phyloP scores from a whole-genome alignment of 2,113 vertebrate species.

The Dascyllus trimaculatus region DNA sequence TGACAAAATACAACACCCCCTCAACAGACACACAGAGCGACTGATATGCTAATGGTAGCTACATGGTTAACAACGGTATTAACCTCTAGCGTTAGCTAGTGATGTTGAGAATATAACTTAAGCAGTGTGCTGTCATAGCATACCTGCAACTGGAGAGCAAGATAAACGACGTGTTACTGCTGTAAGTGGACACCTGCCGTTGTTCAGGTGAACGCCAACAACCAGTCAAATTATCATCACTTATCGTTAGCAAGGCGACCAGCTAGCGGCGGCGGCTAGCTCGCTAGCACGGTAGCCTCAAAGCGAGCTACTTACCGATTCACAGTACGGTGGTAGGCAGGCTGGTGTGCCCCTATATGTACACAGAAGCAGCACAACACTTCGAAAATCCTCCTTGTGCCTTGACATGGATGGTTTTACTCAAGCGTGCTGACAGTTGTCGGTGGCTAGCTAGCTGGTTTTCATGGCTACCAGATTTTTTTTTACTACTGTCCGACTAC shows the following conservation, averaged over 20 bases:
- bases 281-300: constrained; percentile 43
- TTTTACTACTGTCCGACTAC: constrained; percentile 66
- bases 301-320: constrained; percentile 76
- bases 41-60: constrained; percentile 68
- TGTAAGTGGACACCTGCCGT: background rate
- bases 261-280: constrained; percentile 65
- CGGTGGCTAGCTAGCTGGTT: constrained; percentile 70
- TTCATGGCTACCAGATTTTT: constrained; percentile 72
- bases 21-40: constrained; percentile 32
- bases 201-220: background rate
- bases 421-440: constrained; percentile 47
- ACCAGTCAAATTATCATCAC: constrained; percentile 25
- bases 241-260: constrained; percentile 44
- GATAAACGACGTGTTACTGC: background rate
- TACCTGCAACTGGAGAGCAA: background rate
- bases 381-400: constrained; percentile 53
- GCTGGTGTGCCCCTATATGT: constrained; percentile 48
- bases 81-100: constrained; percentile 45
- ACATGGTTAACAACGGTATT: constrained; percentile 45
- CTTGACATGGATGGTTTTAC: constrained; percentile 79
- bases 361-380: constrained; percentile 66
- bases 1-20: constrained; percentile 49
- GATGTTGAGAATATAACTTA: background rate
- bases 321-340: constrained; percentile 50
- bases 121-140: background rate